Evolutionary conservation across 2,113 vertebrate species (phyloP).

Genomic region (Nerophis lumbriciformis): DNA sequence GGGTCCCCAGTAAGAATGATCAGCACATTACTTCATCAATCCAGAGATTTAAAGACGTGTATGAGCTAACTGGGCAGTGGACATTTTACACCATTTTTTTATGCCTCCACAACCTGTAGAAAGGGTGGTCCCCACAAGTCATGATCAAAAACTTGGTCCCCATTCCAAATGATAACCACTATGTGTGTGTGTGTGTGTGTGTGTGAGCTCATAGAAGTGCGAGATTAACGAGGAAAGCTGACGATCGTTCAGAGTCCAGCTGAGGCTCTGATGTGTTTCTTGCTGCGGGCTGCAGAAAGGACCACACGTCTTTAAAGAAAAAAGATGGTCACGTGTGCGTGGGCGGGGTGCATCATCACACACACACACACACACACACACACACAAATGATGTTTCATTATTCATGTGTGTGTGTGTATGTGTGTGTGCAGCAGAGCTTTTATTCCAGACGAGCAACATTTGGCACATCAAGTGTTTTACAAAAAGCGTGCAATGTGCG

Average conservation of each 20-base stretch:
- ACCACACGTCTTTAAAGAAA: not conserved
- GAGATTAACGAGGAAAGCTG: conserved; percentile 25
- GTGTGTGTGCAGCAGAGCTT: conserved; percentile 51
- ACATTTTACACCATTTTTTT: too few species aligned
- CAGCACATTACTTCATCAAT: too few species aligned
- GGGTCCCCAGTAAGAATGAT: too few species aligned
- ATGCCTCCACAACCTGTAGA: too few species aligned
- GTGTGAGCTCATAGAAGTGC: conserved; percentile 7
- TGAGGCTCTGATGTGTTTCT: conserved; percentile 18
- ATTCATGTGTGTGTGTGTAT: conserved; percentile 56
- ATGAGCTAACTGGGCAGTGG: too few species aligned
- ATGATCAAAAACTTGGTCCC: too few species aligned
- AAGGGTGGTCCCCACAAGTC: too few species aligned
- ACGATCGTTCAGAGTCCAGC: conserved; percentile 16
- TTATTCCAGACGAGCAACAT: conserved; percentile 62
- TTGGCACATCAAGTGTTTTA: conserved; percentile 60
- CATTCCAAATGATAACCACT: too few species aligned
- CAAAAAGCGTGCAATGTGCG: conserved; percentile 35
- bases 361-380: conserved; percentile 2
- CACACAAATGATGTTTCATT: conserved; percentile 50
- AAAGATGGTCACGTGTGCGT: too few species aligned
- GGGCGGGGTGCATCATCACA: not conserved
- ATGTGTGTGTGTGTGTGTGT: not conserved
- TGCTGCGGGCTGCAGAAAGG: conserved; percentile 2
- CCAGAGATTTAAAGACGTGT: too few species aligned